These are phyloP conservation scores for Clamator glandarius DNA, from an alignment of 2,797 vertebrate species.

Conservation along the genomic window DNA sequence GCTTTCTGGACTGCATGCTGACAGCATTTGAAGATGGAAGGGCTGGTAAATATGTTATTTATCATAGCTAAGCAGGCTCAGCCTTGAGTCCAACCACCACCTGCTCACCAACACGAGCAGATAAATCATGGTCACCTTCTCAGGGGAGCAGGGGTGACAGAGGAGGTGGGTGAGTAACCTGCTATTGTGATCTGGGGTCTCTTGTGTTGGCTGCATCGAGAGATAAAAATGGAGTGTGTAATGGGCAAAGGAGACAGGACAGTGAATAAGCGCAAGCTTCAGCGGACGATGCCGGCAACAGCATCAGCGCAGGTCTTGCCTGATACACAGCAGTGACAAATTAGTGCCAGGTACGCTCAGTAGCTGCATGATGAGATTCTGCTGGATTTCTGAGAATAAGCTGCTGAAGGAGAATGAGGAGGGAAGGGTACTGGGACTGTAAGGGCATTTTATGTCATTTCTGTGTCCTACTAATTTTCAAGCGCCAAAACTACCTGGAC, in stretches of 20 bases:
- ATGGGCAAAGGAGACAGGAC: background rate
- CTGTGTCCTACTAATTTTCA: background rate
- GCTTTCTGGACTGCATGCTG: background rate
- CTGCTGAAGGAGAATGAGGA: background rate
- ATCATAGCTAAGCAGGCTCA: constrained; percentile 14
- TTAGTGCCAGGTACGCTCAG: background rate
- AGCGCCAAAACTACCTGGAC: background rate
- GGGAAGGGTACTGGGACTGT: background rate
- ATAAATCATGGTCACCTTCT: background rate
- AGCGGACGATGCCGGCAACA: background rate
- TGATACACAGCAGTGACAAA: background rate
- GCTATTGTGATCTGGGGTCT: background rate
- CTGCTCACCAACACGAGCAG: background rate
- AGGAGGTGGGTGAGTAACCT: background rate
- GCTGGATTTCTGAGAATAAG: background rate
- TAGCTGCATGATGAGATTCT: background rate
- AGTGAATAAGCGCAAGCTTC: rapidly evolving
- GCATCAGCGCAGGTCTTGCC: background rate
- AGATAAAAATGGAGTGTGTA: background rate
- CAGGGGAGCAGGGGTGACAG: background rate
- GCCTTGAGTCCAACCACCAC: constrained; percentile 29
- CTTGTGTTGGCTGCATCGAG: background rate
- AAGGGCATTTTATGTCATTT: background rate
- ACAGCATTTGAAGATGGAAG: constrained; percentile 7
- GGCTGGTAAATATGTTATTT: constrained; percentile 38